A percentile compares a stretch with the other conserved stretches of the same genome.
These are phyloP conservation scores for Microctenopoma steveboyesi DNA, from an alignment of 2,797 vertebrate genomes.

Conservation along the genomic window DNA sequence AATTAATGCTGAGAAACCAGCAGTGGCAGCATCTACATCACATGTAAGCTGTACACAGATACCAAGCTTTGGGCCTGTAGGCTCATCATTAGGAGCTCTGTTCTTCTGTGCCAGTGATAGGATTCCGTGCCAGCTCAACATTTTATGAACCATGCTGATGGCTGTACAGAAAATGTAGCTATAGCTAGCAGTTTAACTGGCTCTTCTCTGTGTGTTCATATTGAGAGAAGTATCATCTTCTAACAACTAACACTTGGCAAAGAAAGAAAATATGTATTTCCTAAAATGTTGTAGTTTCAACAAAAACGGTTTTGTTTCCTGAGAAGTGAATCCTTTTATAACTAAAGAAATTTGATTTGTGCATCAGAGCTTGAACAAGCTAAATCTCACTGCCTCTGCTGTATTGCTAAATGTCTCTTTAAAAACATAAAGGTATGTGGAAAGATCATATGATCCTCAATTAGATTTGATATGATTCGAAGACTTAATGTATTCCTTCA, in stretches of 20 bases:
- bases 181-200: not conserved
- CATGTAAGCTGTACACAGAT: slow-evolving; percentile 29
- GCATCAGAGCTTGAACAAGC: too few species aligned
- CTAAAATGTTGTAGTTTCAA: not conserved
- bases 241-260: too few species aligned
- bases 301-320: not conserved
- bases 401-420: not conserved
- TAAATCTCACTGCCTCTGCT: too few species aligned
- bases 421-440: slow-evolving; percentile 21
- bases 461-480: not conserved
- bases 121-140: too few species aligned
- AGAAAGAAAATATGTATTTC: not conserved
- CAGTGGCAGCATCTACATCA: slow-evolving; percentile 35
- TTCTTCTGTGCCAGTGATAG: slow-evolving; percentile 44
- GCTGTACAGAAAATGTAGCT: not conserved
- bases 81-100: slow-evolving; percentile 28
- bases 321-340: not conserved
- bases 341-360: too few species aligned
- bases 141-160: too few species aligned
- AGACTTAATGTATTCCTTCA: slow-evolving; percentile 19
- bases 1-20: slow-evolving; percentile 33
- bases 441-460: slow-evolving; percentile 8
- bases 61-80: not conserved
- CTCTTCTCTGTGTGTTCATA: not conserved
- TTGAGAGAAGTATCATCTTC: not conserved